Percentiles rank a stretch among this genome's conserved stretches.
phyloP scores from a whole-genome alignment of 2,888 invertebrate genomes.

The Desoria tigrina region DNA sequence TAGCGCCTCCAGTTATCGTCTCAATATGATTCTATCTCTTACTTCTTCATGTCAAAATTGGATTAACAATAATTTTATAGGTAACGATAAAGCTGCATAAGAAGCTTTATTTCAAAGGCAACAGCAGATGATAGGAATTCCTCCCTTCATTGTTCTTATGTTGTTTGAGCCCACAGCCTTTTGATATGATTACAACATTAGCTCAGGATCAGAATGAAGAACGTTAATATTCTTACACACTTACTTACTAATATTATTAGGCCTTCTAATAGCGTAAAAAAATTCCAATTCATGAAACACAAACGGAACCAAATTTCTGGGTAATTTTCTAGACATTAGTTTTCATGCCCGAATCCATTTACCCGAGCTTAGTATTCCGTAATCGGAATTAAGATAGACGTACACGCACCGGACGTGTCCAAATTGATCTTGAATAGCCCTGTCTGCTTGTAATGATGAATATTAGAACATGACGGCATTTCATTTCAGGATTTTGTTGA shows the following conservation, averaged over 20 bases:
- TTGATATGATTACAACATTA: too few species aligned
- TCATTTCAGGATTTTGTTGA: neutral
- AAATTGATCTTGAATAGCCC: neutral
- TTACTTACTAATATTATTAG: too few species aligned
- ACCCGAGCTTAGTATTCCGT: neutral
- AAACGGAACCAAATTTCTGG: neutral
- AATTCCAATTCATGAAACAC: neutral
- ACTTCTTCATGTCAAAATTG: neutral
- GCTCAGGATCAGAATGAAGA: too few species aligned
- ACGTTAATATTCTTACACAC: too few species aligned
- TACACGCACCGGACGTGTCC: neutral
- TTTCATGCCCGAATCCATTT: conserved; percentile 5
- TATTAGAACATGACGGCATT: neutral
- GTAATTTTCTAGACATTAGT: too few species aligned
- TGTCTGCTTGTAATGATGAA: neutral
- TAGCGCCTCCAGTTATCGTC: neutral
- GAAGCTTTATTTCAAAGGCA: neutral
- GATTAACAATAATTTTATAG: neutral
- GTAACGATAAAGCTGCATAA: neutral
- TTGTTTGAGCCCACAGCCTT: too few species aligned
- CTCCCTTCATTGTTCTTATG: neutral
- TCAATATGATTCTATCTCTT: neutral
- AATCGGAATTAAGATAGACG: neutral
- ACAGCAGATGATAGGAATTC: neutral
- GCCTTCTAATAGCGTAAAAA: too few species aligned